Percentiles rank a stretch among this genome's conserved stretches.
Evolutionary conservation across 2,113 vertebrate species (phyloP).

Genomic region (Rhynchopsitta pachyrhyncha): DNA sequence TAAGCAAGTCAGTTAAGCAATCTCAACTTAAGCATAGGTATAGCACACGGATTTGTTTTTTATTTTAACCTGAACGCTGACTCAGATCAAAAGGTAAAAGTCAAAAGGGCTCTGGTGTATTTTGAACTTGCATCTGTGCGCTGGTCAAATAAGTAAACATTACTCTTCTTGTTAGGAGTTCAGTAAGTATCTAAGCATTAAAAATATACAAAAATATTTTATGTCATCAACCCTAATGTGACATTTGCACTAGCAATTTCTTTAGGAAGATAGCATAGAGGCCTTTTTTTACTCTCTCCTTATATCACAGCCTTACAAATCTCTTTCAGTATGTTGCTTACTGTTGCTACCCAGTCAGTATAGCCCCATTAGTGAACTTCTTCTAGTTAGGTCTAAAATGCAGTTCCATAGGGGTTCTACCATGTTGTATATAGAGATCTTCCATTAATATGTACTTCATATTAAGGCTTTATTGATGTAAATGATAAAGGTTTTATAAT

Average conservation of each 20-base stretch:
- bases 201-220: background rate
- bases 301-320: background rate
- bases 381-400: background rate
- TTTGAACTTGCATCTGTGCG: background rate
- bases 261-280: background rate
- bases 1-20: background rate
- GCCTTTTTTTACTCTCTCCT: background rate
- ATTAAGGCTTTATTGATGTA: background rate
- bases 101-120: background rate
- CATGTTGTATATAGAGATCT: background rate
- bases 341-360: background rate
- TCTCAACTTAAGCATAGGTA: background rate
- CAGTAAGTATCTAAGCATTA: background rate
- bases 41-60: background rate
- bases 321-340: background rate
- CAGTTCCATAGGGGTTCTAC: background rate
- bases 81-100: background rate
- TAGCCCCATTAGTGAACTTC: background rate
- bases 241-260: background rate
- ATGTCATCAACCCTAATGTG: background rate
- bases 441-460: background rate
- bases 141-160: background rate
- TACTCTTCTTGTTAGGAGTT: background rate
- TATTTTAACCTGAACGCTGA: accelerated
- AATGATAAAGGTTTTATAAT: background rate